Evolutionary conservation across 2,797 vertebrate genomes (phyloP).

Genomic region (Poeciliopsis infans): DNA sequence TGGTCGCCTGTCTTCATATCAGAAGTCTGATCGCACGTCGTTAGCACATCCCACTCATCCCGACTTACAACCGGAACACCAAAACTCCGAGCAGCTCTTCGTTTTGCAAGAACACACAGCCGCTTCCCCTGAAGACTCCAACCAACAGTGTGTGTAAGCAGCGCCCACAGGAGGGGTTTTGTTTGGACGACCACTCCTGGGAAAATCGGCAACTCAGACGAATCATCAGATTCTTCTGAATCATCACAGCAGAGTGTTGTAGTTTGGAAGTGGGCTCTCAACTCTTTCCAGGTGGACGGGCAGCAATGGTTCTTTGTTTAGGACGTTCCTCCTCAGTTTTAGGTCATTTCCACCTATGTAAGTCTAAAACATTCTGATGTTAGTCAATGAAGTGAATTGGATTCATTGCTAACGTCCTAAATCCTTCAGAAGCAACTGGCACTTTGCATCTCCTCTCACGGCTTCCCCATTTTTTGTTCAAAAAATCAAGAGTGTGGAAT

Average conservation of each 20-base stretch:
- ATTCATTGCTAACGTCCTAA: background rate
- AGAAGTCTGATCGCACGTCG: background rate
- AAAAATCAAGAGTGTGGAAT: background rate
- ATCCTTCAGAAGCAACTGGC: background rate
- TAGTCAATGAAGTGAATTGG: background rate
- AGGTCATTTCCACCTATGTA: background rate
- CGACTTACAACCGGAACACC: background rate
- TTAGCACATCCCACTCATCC: background rate
- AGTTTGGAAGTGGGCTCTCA: background rate
- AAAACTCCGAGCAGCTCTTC: background rate
- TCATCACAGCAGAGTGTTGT: background rate
- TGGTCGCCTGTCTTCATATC: background rate
- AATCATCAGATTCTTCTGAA: background rate
- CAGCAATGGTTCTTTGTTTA: background rate
- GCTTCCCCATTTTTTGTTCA: background rate
- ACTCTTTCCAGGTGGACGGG: background rate
- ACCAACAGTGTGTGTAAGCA: background rate
- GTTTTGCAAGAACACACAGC: background rate
- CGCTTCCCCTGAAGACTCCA: background rate
- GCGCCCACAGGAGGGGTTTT: background rate
- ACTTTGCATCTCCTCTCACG: background rate
- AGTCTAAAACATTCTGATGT: background rate
- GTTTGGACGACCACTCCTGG: background rate
- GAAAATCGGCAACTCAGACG: background rate
- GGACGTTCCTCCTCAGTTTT: background rate